Conservation (phyloP, 2,888 invertebrate species). For the Apeira syringaria region DNA sequence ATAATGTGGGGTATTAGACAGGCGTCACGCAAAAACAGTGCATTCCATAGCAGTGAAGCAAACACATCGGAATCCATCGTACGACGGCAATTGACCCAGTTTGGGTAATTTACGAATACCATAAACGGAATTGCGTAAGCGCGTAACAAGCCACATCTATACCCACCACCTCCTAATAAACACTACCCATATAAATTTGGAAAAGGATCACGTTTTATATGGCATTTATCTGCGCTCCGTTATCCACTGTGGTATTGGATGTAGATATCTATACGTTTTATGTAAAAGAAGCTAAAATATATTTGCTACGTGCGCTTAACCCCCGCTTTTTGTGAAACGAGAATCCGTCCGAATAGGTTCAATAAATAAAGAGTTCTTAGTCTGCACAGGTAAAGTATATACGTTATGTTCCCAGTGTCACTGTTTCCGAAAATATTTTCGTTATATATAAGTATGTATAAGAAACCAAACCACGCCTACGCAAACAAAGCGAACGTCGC, state of each 20-base stretch:
- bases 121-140: conserved; percentile 26
- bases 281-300: conserved; percentile 33
- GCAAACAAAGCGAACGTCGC: no score
- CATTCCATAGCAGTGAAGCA: conserved; percentile 1
- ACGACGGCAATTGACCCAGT: conserved; percentile 27
- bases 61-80: conserved; percentile 7
- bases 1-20: no score
- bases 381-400: conserved; percentile 7
- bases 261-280: conserved; percentile 33
- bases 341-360: conserved; percentile 12
- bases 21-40: no score
- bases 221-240: conserved; percentile 33
- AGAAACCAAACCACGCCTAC: no score
- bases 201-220: conserved; percentile 39
- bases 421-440: no score
- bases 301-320: conserved; percentile 23
- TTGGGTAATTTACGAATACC: conserved; percentile 20
- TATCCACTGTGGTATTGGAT: conserved; percentile 32
- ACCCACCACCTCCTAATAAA: conserved; percentile 31
- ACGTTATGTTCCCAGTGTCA: no score
- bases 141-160: conserved; percentile 26
- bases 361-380: conserved; percentile 11
- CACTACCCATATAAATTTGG: conserved; percentile 39
- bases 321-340: conserved; percentile 9
- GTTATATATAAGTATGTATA: no score